These are phyloP conservation scores for Calosoma granatense DNA, from an alignment of 1,140 invertebrate species.

Conservation along the genomic window DNA sequence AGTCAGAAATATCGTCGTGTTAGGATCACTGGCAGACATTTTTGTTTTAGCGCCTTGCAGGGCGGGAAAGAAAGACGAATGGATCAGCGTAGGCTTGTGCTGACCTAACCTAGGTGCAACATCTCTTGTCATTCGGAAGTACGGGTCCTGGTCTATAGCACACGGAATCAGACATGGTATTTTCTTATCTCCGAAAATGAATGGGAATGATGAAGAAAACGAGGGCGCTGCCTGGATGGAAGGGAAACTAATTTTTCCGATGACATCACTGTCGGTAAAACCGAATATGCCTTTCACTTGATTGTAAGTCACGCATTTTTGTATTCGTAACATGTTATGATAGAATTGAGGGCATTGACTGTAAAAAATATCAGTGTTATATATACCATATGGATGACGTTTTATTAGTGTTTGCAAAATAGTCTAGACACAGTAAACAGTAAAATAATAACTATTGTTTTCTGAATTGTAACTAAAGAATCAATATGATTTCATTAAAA, in stretches of 20 bases:
- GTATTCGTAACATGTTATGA: slow-evolving; percentile 82
- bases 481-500: no score
- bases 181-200: slow-evolving; percentile 80
- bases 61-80: slow-evolving; percentile 92
- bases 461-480: no score
- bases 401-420: no score
- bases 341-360: slow-evolving; percentile 84
- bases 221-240: slow-evolving; percentile 93
- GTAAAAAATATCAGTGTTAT: no score
- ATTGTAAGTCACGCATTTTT: slow-evolving; percentile 92
- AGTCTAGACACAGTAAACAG: no score
- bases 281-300: slow-evolving; percentile 96
- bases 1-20: slow-evolving; percentile 89
- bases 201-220: slow-evolving; percentile 90
- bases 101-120: slow-evolving; percentile 82
- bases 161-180: slow-evolving; percentile 93
- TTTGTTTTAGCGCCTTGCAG: slow-evolving; percentile 94
- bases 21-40: slow-evolving; percentile 94
- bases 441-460: no score
- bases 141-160: slow-evolving; percentile 99
- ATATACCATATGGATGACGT: slow-evolving; percentile 11
- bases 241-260: slow-evolving; percentile 96
- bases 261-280: slow-evolving; percentile 89
- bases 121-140: slow-evolving; percentile 97
- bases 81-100: slow-evolving; percentile 88